Base-by-base conservation (phyloP, 2,113 vertebrate species). In the Pycnonotus jocosus region DNA sequence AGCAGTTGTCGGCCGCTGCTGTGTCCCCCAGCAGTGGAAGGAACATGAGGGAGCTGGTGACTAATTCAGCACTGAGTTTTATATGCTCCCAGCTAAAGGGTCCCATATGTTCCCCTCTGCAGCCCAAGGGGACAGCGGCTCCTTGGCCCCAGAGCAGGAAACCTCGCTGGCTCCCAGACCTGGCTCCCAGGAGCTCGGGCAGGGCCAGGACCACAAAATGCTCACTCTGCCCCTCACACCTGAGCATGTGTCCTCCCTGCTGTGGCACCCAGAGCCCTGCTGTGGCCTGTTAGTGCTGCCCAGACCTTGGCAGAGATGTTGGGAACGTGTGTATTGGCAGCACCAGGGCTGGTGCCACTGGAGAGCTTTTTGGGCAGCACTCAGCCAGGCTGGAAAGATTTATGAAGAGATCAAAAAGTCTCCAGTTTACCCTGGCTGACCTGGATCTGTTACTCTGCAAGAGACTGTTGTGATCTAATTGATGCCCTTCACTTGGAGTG, bases 1-100 rank as follows among this genome's bases (percentile, higher is more conserved):
- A 86, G 94, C 94, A 81, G 88, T 73, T 72, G 88, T 81, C 24
- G 47, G 90, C 70, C 4, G n/a, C 94, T 92, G 83, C 95, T 85
- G 58, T 64, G 90, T 96, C 86, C 96, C 70, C 81, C 91, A 76
- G 91, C 35, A 13, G 44, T 38, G 79, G 81, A 82, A 84, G 74
- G 94, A 91, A 53, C 89, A 30, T 10, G 77, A 90, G 23, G 24
- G 81, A 94, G 92, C 88, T 60, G 45, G 38, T 92, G 94, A 89
- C 83, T 90, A 94, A 95, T 10, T 5, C 84, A 70, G 81, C 21
- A 14, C 5, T 31, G 83, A 66, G 64, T 91, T 96, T 94, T 88
- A 86, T 90, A 3, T 94, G 92, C 95, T 93, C 54, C 81, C 81
- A 90, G 84, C 72, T 92, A 91, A 92, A 56, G 11, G 74, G 64